Evolutionary conservation across 2,113 vertebrate genomes (phyloP).

Genomic region (Onychostruthus taczanowskii): DNA sequence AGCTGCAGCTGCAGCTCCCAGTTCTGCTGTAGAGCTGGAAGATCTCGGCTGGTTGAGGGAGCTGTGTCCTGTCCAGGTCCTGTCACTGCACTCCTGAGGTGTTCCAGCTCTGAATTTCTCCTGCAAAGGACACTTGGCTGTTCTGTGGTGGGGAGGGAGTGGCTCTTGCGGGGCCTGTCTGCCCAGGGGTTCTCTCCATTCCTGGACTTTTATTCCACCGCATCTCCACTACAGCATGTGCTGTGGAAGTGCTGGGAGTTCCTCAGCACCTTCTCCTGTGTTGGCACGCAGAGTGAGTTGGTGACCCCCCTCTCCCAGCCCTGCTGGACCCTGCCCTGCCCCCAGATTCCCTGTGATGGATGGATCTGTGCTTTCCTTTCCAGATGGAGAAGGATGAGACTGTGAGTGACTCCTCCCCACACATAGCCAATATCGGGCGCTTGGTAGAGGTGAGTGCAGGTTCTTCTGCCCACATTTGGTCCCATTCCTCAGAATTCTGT

Average conservation of each 20-base stretch:
- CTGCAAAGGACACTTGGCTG: neutral
- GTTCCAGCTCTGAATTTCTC: neutral
- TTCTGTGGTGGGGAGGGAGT: neutral
- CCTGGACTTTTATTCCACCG: neutral
- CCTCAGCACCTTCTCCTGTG: accelerated
- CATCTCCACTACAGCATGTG: accelerated
- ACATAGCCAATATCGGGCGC: conserved; percentile 98
- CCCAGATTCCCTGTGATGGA: neutral
- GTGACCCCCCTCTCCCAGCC: neutral
- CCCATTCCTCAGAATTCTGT: accelerated
- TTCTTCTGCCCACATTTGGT: accelerated
- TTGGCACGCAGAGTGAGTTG: neutral
- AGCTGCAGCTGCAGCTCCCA: neutral
- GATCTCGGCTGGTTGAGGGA: neutral
- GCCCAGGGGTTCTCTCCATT: neutral
- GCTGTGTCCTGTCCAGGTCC: neutral
- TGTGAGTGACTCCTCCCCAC: conserved; percentile 92
- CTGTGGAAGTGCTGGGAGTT: accelerated
- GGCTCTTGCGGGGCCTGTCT: neutral
- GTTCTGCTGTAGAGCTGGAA: neutral
- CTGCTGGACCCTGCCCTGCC: neutral
- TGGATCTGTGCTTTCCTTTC: neutral
- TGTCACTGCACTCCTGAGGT: accelerated
- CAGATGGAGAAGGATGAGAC: conserved; percentile 98
- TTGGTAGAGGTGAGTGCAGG: conserved; percentile 88